phyloP scores from a whole-genome alignment of 2,797 vertebrate genomes.

The Leptodactylus fallax region DNA sequence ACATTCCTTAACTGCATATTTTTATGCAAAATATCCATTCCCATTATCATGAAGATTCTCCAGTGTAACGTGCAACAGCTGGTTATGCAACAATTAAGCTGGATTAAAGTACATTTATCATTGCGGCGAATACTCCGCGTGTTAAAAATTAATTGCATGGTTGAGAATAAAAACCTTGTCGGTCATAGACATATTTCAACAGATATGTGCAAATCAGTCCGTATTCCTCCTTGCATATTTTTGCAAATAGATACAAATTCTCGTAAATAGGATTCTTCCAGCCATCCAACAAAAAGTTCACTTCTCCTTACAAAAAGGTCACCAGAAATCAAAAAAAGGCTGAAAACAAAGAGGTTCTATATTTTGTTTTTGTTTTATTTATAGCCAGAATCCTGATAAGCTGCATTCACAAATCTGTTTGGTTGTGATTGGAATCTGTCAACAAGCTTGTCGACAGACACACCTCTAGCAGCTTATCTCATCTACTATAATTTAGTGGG shows the following conservation, averaged over 20 bases:
- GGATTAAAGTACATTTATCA: conserved; percentile 55
- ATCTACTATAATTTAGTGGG: too few relatives aligned
- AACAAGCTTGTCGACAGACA: background rate
- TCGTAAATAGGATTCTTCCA: background rate
- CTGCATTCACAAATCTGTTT: background rate
- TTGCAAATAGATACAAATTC: conserved; percentile 12
- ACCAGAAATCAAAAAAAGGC: background rate
- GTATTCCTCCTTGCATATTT: conserved; percentile 27
- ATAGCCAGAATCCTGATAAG: background rate
- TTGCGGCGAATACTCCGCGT: conserved; percentile 9
- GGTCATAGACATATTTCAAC: conserved; percentile 29
- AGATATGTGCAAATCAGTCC: conserved; percentile 22
- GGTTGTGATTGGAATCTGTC: too few relatives aligned
- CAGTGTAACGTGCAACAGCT: conserved; percentile 51
- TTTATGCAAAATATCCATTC: conserved; percentile 39
- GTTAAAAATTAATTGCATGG: conserved; percentile 49
- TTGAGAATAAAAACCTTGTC: conserved; percentile 24
- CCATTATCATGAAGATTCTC: conserved; percentile 48
- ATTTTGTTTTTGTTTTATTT: too few relatives aligned
- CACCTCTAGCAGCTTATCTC: background rate
- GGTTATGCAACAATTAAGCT: conserved; percentile 54
- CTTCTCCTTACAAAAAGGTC: background rate
- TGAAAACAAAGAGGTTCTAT: background rate
- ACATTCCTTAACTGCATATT: conserved; percentile 32
- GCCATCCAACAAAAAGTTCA: background rate